Evolutionary conservation across 2,797 vertebrate genomes (phyloP).

Genomic region (Cheirogaleus major): DNA sequence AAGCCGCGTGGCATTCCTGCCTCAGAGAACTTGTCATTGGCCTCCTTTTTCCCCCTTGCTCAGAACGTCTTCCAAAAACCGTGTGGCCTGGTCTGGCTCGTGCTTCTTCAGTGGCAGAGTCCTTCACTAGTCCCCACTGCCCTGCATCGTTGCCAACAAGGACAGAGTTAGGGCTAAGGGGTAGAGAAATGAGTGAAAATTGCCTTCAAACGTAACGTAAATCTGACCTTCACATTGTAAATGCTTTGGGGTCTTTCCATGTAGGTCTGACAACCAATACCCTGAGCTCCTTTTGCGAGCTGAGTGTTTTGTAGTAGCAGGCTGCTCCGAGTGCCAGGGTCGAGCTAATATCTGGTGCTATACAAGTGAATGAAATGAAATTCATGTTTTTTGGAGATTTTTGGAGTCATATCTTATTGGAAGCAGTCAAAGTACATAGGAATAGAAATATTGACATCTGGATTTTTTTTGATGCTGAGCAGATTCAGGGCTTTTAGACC

Average conservation of each 20-base stretch:
- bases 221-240: fast-evolving
- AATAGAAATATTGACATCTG: neutral
- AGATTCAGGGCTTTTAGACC: neutral
- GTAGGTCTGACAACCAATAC: fast-evolving
- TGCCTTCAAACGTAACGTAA: fast-evolving
- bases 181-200: fast-evolving
- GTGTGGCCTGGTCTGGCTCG: fast-evolving
- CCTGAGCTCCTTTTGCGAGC: neutral
- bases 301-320: neutral
- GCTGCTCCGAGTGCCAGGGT: neutral
- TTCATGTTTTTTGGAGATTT: neutral
- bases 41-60: neutral
- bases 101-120: neutral
- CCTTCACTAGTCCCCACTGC: too few relatives aligned
- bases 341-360: neutral
- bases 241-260: too few relatives aligned
- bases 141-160: fast-evolving
- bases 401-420: neutral
- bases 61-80: neutral
- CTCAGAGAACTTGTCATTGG: fast-evolving
- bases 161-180: neutral
- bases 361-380: neutral
- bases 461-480: neutral
- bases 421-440: neutral
- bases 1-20: too few relatives aligned